A percentile compares a stretch with the other conserved stretches of the same genome.
Evolutionary conservation across 2,888 invertebrate genomes (phyloP).

Genomic region (Tridacna crocea): DNA sequence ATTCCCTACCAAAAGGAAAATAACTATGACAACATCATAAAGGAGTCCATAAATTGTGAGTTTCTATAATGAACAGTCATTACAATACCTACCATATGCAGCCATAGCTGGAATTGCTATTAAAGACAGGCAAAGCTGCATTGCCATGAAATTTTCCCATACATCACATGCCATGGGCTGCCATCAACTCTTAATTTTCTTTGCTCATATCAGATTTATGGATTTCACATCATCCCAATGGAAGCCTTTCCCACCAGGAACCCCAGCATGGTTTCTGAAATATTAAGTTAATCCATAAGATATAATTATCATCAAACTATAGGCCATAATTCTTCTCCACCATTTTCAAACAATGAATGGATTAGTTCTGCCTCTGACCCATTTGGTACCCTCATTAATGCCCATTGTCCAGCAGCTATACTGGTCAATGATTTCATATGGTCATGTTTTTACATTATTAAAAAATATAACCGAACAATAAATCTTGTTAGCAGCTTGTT

Average conservation of each 20-base stretch:
- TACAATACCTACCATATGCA: background rate
- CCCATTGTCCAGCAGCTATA: background rate
- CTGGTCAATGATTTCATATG: background rate
- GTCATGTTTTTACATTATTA: background rate
- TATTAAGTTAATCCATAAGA: constrained; percentile 9
- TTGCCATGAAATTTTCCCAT: constrained; percentile 4
- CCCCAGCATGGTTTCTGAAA: constrained; percentile 4
- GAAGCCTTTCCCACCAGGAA: constrained; percentile 1
- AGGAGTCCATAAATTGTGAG: background rate
- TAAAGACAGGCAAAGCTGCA: background rate
- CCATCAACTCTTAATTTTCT: background rate
- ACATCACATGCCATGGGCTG: background rate
- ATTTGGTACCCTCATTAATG: background rate
- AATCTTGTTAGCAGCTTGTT: constrained; percentile 7
- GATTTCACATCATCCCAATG: constrained; percentile 1
- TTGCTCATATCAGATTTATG: constrained; percentile 9
- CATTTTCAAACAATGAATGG: background rate
- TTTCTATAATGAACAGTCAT: background rate
- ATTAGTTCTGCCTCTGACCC: constrained; percentile 6
- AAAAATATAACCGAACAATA: background rate
- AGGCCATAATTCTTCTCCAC: background rate
- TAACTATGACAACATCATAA: too few species aligned
- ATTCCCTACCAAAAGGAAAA: too few species aligned
- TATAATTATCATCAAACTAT: constrained; percentile 7
- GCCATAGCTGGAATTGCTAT: background rate